Conservation (phyloP, 2,888 invertebrate species). For the Himalopsyche kuldschensis region DNA sequence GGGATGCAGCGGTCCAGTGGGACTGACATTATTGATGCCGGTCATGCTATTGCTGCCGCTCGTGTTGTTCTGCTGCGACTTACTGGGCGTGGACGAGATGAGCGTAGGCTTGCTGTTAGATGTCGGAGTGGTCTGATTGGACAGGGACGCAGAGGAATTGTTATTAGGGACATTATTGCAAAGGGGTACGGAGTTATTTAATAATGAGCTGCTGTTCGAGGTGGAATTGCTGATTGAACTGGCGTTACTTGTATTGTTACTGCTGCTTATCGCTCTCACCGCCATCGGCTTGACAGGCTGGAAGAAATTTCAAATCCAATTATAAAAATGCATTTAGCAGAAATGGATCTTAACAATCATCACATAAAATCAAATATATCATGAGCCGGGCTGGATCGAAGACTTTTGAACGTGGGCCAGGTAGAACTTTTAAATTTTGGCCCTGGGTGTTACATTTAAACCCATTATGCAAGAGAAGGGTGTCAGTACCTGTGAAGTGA, state of each 20-base stretch:
- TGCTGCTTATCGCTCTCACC: conserved; percentile 64
- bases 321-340: not conserved
- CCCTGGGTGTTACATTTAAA: too few relatives aligned
- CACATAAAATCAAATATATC: too few relatives aligned
- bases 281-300: conserved; percentile 88
- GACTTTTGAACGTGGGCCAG: too few relatives aligned
- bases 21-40: conserved; percentile 17
- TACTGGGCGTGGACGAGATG: conserved; percentile 52
- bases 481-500: too few relatives aligned
- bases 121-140: not conserved
- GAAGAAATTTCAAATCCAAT: conserved; percentile 43
- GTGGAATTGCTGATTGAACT: conserved; percentile 52
- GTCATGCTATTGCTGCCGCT: conserved; percentile 4
- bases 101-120: conserved; percentile 40
- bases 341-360: too few relatives aligned
- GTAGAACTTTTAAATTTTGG: too few relatives aligned
- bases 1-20: conserved; percentile 26
- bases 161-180: conserved; percentile 42
- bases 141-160: conserved; percentile 18
- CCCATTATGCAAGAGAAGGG: too few relatives aligned
- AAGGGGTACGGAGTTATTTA: conserved; percentile 51
- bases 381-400: too few relatives aligned
- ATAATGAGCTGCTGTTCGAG: conserved; percentile 52
- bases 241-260: conserved; percentile 46
- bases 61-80: conserved; percentile 47